Conservation (phyloP, 2,797 vertebrate genomes). For the Coranthus polyacanthus region DNA sequence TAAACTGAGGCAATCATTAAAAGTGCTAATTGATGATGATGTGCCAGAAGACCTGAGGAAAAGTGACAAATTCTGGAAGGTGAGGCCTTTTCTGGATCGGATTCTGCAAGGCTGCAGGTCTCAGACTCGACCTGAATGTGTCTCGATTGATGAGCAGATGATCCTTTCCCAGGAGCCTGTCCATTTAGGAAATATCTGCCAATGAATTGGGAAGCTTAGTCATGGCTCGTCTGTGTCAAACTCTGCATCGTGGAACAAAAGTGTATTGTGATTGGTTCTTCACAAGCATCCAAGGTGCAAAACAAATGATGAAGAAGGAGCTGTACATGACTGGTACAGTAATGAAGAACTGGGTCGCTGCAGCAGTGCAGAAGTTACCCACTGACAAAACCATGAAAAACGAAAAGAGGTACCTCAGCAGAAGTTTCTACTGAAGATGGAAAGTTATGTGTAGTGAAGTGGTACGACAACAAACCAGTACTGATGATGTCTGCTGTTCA, state of each 20-base stretch:
- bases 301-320: slow-evolving; percentile 5
- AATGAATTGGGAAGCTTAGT: slow-evolving; percentile 11
- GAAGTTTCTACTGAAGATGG: not conserved
- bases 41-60: slow-evolving; percentile 9
- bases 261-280: slow-evolving; percentile 22
- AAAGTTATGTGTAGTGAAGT: slow-evolving; percentile 7
- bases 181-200: slow-evolving; percentile 7
- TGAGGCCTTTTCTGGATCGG: slow-evolving; percentile 22
- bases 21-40: slow-evolving; percentile 23
- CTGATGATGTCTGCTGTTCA: slow-evolving; percentile 35
- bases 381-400: slow-evolving; percentile 3
- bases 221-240: not conserved
- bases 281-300: not conserved
- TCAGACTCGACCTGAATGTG: slow-evolving; percentile 10
- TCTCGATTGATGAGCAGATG: slow-evolving; percentile 5
- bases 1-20: not conserved
- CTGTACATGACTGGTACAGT: slow-evolving; percentile 18
- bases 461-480: slow-evolving; percentile 27
- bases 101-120: slow-evolving; percentile 6
- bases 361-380: not conserved
- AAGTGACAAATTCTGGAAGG: slow-evolving; percentile 22
- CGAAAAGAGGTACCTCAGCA: not conserved
- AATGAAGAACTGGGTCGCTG: not conserved
- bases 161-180: slow-evolving; percentile 10
- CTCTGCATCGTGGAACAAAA: not conserved